Evolutionary conservation across 2,113 vertebrate genomes (phyloP).

Genomic region (Chlorodrepanis virens): DNA sequence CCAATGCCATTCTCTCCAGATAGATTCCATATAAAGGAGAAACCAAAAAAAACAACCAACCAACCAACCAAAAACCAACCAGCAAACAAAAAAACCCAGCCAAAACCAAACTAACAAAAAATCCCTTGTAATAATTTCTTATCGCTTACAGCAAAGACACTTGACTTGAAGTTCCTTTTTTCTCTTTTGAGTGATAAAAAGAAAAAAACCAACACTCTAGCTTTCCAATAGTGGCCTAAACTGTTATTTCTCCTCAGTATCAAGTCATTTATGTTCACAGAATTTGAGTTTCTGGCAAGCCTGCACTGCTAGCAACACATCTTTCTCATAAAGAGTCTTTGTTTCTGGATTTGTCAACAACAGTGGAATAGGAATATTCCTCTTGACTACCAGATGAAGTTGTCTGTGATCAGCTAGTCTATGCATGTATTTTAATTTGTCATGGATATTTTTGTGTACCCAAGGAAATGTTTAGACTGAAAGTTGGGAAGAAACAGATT

Average conservation of each 20-base stretch:
- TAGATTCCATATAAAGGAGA: background rate
- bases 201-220: background rate
- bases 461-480: background rate
- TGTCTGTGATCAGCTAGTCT: background rate
- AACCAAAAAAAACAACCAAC: background rate
- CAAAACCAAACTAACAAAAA: background rate
- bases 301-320: background rate
- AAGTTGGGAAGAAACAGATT: background rate
- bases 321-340: background rate
- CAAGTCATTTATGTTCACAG: background rate
- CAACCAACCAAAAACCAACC: background rate
- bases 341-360: background rate
- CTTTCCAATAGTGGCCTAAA: background rate
- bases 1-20: background rate
- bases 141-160: background rate
- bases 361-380: background rate
- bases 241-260: background rate
- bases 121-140: background rate
- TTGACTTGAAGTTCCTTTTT: background rate
- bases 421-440: background rate
- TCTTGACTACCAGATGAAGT: background rate
- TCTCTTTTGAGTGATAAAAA: background rate
- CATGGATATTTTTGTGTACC: background rate
- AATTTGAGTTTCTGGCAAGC: background rate
- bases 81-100: background rate